These are phyloP conservation scores for Elanus axillaris DNA, from an alignment of 2,113 vertebrate species.

Conservation along the genomic window DNA sequence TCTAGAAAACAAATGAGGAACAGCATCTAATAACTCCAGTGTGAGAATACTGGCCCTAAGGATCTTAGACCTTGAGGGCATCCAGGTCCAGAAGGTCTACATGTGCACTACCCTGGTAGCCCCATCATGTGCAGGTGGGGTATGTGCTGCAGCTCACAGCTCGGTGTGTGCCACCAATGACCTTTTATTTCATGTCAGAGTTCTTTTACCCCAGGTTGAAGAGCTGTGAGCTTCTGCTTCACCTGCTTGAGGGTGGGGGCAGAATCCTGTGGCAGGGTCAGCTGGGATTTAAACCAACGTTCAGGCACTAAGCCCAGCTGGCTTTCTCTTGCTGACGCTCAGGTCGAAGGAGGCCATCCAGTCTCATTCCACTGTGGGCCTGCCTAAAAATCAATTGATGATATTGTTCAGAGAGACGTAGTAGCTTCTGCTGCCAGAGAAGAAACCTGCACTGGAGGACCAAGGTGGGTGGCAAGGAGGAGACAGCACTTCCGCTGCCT, in stretches of 20 bases:
- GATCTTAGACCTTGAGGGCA: background rate
- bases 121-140: background rate
- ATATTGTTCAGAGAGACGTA: background rate
- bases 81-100: background rate
- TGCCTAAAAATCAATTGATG: background rate
- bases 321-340: background rate
- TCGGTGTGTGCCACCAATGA: background rate
- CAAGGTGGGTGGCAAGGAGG: background rate
- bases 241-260: background rate
- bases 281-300: background rate
- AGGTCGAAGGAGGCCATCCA: background rate
- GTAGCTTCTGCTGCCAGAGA: background rate
- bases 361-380: background rate
- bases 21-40: background rate
- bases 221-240: background rate
- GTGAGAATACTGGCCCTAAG: background rate
- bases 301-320: too few species aligned
- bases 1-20: background rate
- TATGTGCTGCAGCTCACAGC: background rate
- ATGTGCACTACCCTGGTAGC: background rate
- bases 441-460: background rate
- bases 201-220: background rate
- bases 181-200: background rate
- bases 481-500: background rate
- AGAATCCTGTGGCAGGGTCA: background rate